These are phyloP conservation scores for Petrocephalus microphthalmus DNA, from an alignment of 2,113 vertebrate genomes.

Conservation along the genomic window DNA sequence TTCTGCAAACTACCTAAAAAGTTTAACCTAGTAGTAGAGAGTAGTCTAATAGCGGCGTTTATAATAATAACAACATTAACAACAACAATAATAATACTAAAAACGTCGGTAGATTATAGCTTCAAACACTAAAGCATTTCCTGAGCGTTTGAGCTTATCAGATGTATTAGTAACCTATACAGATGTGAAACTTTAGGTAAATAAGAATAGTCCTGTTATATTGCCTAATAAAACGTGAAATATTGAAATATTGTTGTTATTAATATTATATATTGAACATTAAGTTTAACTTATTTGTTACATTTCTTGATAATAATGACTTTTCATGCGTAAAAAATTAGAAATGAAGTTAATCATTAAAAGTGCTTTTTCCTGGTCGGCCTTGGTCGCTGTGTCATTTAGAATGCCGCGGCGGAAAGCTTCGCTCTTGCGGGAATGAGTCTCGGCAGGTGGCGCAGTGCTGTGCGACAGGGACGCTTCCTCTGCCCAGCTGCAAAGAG, in stretches of 20 bases:
- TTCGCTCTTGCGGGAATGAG: not conserved
- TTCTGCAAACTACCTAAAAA: not conserved
- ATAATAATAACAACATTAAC: not conserved
- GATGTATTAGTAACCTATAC: not conserved
- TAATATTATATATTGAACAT: not conserved
- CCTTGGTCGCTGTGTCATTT: not conserved
- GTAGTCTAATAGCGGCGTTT: not conserved
- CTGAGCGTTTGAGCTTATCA: not conserved
- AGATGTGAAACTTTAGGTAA: not conserved
- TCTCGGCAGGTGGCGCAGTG: slow-evolving; percentile 17
- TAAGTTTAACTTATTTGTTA: not conserved
- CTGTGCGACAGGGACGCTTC: not conserved
- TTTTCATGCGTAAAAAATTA: not conserved
- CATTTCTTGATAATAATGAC: not conserved
- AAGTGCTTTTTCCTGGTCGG: not conserved
- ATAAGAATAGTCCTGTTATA: not conserved
- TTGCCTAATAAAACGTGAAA: not conserved
- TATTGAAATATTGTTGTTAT: not conserved
- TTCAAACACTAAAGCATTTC: not conserved
- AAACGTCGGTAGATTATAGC: not conserved
- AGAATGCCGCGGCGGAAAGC: not conserved
- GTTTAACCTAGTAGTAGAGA: not conserved
- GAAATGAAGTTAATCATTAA: not conserved
- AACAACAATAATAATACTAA: not conserved
- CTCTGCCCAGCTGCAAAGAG: not conserved